phyloP scores from a whole-genome alignment of 2,113 vertebrate species.

The Apeltes quadracus region DNA sequence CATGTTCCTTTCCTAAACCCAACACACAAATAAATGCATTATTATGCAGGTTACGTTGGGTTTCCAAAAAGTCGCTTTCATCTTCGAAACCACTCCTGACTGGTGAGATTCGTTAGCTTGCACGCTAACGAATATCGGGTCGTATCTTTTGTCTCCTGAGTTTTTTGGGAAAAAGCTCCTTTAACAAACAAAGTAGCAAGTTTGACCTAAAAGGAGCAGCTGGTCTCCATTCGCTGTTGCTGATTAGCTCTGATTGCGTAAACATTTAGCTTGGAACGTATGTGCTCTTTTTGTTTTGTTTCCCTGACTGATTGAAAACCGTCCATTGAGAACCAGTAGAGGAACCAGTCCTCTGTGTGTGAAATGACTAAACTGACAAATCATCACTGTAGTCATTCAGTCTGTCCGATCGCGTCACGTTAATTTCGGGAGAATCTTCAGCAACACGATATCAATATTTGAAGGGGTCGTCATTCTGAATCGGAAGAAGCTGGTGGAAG shows the following conservation, averaged over 20 bases:
- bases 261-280: neutral
- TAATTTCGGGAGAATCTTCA: neutral
- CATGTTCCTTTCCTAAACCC: neutral
- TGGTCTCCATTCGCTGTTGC: neutral
- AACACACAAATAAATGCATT: too few species aligned
- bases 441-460: constrained; percentile 9
- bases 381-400: too few species aligned
- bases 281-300: neutral
- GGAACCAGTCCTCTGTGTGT: too few species aligned
- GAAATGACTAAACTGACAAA: too few species aligned
- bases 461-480: neutral
- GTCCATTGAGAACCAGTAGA: too few species aligned
- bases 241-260: neutral
- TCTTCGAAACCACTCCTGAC: neutral
- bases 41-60: too few species aligned
- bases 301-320: too few species aligned
- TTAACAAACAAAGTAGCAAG: too few species aligned
- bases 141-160: neutral
- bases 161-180: neutral
- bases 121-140: neutral
- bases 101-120: neutral
- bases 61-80: neutral
- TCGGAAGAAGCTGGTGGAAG: neutral
- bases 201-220: too few species aligned
- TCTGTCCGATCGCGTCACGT: neutral